Base-by-base conservation (phyloP, 2,888 invertebrate genomes). In the Drosophila pseudotalamancana region DNA sequence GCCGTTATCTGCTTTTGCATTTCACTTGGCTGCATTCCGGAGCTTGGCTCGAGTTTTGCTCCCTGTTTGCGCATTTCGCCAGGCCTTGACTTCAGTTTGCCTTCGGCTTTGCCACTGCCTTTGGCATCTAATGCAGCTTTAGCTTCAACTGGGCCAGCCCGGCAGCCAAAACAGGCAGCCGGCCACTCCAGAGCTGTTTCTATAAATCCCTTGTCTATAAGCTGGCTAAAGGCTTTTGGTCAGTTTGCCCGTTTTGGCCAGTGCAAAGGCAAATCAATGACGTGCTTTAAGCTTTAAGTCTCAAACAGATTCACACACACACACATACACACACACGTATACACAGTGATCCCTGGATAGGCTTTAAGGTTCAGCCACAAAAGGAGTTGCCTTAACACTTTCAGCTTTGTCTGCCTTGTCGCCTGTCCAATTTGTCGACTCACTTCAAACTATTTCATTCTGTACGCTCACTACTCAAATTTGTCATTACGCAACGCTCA, bases 1-100 rank as follows among this genome's bases (percentile, higher is more conserved):
- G 63, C 82, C 78, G 62, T 83, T 83, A 83, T 83, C 82, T 76
- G 73, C 81, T 72, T 82, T 85, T 60, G 45, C 86, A 83, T 86
- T 83, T 86, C 82, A 86, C 84, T 83, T 68, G 71, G 70, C 53
- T 80, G 71, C 76, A 72, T 76, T 76, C 61, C 42, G 43, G 51
- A 56, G 65, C 78, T 67, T 62, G 57, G 29, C 59, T 63, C 25
- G 34, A 60, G 42, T 42, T 74, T 70, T 60, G 40, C 67, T 48
- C 46, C 45, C 35, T 63, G 80, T 80, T 66, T 62, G 65, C 55
- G 43, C 51, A 70, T 66, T 81, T 62, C 31, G 21, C 35, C 48
- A 50, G 49, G 57, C 54, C 60, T 66, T 50, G 62, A 50, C 53
- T 48, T 50, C 45, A 50, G 54, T 57, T 53, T 35, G 78, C 62